These are phyloP conservation scores for Cephus cinctus DNA, from an alignment of 1,140 invertebrate genomes.

Conservation along the genomic window DNA sequence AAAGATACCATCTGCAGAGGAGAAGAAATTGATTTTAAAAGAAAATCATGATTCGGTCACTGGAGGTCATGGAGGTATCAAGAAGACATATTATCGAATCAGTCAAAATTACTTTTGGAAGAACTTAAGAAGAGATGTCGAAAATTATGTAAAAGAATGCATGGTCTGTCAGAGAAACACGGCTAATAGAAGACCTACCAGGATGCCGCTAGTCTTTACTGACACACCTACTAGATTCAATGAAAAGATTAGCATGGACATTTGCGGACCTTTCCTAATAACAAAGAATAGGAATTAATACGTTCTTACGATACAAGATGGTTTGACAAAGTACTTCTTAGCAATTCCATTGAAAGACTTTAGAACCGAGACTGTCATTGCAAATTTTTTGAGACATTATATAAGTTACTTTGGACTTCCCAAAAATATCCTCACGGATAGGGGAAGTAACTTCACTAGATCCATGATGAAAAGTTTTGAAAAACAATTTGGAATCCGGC, in stretches of 20 bases:
- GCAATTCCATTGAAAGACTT: slow-evolving; percentile 1
- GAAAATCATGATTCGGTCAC: slow-evolving; percentile 12
- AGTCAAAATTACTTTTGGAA: slow-evolving; percentile 14
- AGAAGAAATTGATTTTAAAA: slow-evolving; percentile 8
- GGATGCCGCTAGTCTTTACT: slow-evolving; percentile 18
- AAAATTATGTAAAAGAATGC: slow-evolving; percentile 14
- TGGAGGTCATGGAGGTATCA: slow-evolving; percentile 13
- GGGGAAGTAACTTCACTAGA: slow-evolving; percentile 29
- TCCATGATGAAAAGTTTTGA: slow-evolving; percentile 10
- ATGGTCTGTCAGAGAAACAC: slow-evolving; percentile 16
- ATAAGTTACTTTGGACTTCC: slow-evolving; percentile 19
- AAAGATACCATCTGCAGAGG: not conserved
- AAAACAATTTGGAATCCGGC: slow-evolving; percentile 10
- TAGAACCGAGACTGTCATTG: slow-evolving; percentile 4
- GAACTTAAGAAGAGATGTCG: slow-evolving; percentile 12
- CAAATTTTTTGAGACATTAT: not conserved
- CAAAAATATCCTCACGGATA: slow-evolving; percentile 26
- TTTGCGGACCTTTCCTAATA: slow-evolving; percentile 13
- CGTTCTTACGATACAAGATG: slow-evolving; percentile 16
- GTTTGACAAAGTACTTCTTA: slow-evolving; percentile 7
- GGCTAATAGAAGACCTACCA: slow-evolving; percentile 3
- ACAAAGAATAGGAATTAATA: slow-evolving; percentile 15
- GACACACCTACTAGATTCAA: slow-evolving; percentile 10
- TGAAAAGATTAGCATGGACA: slow-evolving; percentile 16
- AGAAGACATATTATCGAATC: slow-evolving; percentile 14